These are phyloP conservation scores for Porphyrio hochstetteri DNA, from an alignment of 2,113 vertebrate genomes.

Conservation along the genomic window DNA sequence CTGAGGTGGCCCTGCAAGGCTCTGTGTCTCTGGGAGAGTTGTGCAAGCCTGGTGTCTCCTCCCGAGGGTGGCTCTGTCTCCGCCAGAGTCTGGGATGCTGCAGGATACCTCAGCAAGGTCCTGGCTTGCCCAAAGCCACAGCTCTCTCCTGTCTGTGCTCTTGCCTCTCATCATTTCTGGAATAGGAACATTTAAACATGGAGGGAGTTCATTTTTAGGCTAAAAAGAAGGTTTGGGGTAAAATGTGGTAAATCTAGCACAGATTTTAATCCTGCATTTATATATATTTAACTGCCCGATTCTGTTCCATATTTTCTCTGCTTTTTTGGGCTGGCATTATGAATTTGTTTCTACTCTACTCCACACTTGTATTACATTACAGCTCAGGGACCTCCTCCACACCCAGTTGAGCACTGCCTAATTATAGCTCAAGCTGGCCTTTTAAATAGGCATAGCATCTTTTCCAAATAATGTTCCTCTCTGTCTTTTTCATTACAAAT, in stretches of 20 bases:
- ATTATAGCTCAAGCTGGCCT: background rate
- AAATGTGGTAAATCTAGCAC: background rate
- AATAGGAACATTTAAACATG: background rate
- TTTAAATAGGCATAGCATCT: background rate
- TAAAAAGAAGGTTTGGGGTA: background rate
- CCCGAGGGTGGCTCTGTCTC: background rate
- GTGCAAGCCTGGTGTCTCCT: background rate
- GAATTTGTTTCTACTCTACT: background rate
- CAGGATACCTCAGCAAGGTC: background rate
- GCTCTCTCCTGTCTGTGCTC: background rate
- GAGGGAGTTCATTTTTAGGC: background rate
- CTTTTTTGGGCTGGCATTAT: background rate
- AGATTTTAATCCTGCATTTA: background rate
- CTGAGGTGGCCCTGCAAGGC: background rate
- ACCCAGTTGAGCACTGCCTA: background rate
- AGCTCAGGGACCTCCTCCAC: background rate
- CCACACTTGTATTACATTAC: constrained; percentile 7
- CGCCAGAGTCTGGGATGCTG: background rate
- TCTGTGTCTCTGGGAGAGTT: background rate
- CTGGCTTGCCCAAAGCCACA: background rate
- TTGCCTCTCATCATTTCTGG: background rate
- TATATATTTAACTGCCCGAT: background rate
- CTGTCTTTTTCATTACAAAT: background rate
- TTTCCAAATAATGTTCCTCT: background rate
- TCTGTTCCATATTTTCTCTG: background rate